Conservation (phyloP, 2,113 vertebrate species). For the Phodopus roborovskii region DNA sequence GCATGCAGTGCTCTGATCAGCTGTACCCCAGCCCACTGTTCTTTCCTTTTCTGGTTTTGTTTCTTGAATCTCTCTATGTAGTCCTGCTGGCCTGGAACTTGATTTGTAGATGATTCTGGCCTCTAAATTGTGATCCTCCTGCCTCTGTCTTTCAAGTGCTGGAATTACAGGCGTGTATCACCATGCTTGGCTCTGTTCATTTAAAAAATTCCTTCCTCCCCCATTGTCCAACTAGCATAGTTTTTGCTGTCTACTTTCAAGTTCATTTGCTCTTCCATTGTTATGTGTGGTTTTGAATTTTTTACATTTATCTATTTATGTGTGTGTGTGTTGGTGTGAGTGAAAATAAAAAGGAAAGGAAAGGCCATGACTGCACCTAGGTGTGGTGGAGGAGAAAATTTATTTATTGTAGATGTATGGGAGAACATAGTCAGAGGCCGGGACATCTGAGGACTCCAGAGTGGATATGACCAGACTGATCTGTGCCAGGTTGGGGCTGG, state of each 20-base stretch:
- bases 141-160: background rate
- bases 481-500: too few relatives aligned
- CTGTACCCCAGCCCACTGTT: background rate
- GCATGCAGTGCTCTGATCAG: too few relatives aligned
- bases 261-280: background rate
- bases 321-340: background rate
- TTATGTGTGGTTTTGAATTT: background rate
- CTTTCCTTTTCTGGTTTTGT: background rate
- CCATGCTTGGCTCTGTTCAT: background rate
- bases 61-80: background rate
- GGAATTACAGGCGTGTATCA: background rate
- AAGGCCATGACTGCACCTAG: too few relatives aligned
- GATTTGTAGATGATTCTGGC: background rate
- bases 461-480: too few relatives aligned
- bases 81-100: background rate
- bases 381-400: too few relatives aligned
- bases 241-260: conserved; percentile 8
- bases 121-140: background rate
- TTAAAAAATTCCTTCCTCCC: background rate
- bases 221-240: background rate
- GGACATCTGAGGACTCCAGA: too few relatives aligned
- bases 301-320: background rate
- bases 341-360: background rate
- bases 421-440: too few relatives aligned
- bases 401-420: too few relatives aligned